Conservation (phyloP, 2,113 vertebrate species). For the Heptranchias perlo region DNA sequence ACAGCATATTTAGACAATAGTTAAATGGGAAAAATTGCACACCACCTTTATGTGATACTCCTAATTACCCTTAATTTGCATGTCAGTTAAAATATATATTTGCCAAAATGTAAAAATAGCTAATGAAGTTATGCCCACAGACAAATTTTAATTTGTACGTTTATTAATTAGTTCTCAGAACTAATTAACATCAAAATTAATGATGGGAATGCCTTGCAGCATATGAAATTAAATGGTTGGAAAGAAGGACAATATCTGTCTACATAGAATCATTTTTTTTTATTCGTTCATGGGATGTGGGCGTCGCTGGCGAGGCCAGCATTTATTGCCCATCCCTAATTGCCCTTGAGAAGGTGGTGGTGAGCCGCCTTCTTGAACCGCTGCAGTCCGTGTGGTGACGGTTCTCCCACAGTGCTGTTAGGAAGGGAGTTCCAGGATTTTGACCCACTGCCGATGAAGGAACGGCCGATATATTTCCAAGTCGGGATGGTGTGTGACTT, state of each 20-base stretch:
- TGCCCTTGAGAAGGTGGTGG: no score
- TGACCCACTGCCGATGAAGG: no score
- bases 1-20: neutral
- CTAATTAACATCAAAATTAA: conserved; percentile 11
- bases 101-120: neutral
- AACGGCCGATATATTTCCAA: no score
- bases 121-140: conserved; percentile 21
- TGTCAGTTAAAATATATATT: neutral
- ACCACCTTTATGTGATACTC: neutral
- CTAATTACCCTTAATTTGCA: conserved; percentile 26
- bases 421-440: no score
- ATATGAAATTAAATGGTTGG: neutral
- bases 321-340: no score
- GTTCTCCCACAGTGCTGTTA: no score
- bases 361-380: no score
- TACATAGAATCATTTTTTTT: no score
- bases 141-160: conserved; percentile 15
- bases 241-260: neutral
- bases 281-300: no score
- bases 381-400: no score
- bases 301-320: no score
- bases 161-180: conserved; percentile 25
- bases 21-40: neutral
- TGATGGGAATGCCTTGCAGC: neutral
- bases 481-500: no score